These are phyloP conservation scores for Cosmia pyralina DNA, from an alignment of 2,888 invertebrate genomes.

Conservation along the genomic window DNA sequence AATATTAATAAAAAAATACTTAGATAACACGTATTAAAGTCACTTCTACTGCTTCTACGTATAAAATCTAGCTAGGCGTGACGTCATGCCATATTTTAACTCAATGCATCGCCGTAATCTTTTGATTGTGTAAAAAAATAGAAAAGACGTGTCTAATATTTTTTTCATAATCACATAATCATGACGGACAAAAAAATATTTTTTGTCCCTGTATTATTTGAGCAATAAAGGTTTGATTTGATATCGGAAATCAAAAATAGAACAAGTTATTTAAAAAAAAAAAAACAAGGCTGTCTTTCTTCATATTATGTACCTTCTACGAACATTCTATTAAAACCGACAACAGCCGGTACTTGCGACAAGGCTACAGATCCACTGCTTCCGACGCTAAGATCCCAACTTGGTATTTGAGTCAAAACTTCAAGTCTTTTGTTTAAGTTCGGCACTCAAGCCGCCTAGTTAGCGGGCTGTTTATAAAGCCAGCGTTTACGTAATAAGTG, in stretches of 20 bases:
- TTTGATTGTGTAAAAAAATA: too few species aligned
- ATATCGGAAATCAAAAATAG: neutral
- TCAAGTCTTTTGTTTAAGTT: constrained; percentile 77
- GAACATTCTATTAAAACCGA: constrained; percentile 16
- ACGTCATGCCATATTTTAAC: too few species aligned
- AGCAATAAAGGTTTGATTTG: too few species aligned
- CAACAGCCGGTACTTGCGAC: constrained; percentile 34
- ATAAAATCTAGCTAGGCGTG: too few species aligned
- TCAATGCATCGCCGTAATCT: too few species aligned
- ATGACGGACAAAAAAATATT: too few species aligned
- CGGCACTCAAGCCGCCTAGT: constrained; percentile 65
- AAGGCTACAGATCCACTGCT: constrained; percentile 66
- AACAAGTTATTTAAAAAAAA: neutral
- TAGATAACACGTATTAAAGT: too few species aligned
- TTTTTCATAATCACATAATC: too few species aligned
- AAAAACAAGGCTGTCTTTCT: neutral
- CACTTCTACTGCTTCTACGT: too few species aligned
- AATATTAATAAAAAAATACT: too few species aligned
- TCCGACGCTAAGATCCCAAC: constrained; percentile 72
- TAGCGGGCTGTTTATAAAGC: constrained; percentile 60
- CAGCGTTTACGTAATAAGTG: constrained; percentile 36
- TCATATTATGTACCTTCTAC: constrained; percentile 8
- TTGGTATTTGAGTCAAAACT: constrained; percentile 71
- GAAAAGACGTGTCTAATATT: too few species aligned
- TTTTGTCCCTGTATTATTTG: too few species aligned